These are phyloP conservation scores for Tichodroma muraria DNA, from an alignment of 2,113 vertebrate genomes.

Conservation along the genomic window DNA sequence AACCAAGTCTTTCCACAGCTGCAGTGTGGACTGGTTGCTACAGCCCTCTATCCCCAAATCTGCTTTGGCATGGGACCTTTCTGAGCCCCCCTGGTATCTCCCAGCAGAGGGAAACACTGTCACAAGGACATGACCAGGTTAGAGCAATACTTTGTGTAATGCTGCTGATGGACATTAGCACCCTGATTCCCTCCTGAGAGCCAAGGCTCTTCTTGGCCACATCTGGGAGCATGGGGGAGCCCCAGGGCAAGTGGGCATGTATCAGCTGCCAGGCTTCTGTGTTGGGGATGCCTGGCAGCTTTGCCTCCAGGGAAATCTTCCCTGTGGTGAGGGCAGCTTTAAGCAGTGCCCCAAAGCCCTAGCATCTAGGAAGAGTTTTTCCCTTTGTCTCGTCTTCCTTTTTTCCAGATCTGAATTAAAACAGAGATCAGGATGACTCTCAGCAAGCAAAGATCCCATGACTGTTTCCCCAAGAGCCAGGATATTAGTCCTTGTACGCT, in stretches of 20 bases:
- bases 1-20: neutral
- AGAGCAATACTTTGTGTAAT: neutral
- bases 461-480: conserved; percentile 47
- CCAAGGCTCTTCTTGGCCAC: neutral
- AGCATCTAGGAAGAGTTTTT: neutral
- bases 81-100: neutral
- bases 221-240: neutral
- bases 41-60: neutral
- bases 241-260: neutral
- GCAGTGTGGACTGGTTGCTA: neutral
- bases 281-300: neutral
- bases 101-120: neutral
- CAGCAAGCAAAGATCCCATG: conserved; percentile 44
- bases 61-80: neutral
- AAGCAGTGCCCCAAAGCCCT: neutral
- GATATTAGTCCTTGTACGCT: conserved; percentile 58
- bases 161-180: neutral
- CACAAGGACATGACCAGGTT: neutral
- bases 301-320: neutral
- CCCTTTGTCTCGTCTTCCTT: conserved; percentile 23
- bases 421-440: neutral
- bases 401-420: conserved; percentile 24
- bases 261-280: neutral
- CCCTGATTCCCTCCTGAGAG: neutral
- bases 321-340: neutral